Conservation (phyloP, 2,888 invertebrate genomes). For the Ennomos erosarius region DNA sequence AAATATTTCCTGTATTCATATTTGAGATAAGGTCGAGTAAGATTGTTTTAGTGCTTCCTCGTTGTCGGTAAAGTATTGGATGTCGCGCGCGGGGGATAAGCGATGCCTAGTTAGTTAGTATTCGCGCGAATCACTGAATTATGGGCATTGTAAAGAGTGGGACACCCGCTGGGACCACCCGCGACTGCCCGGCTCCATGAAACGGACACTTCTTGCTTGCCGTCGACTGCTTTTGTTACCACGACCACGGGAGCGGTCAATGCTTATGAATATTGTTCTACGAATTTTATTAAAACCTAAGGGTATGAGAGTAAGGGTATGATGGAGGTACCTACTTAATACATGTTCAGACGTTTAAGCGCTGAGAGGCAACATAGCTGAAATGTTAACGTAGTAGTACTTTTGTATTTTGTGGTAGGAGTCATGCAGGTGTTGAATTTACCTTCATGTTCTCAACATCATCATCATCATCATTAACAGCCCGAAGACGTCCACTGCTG, state of each 20-base stretch:
- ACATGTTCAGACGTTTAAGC: too few relatives aligned
- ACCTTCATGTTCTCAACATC: too few relatives aligned
- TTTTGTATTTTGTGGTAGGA: too few relatives aligned
- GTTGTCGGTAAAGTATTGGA: conserved; percentile 62
- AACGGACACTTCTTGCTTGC: conserved; percentile 46
- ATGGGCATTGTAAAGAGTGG: conserved; percentile 72
- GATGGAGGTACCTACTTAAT: too few relatives aligned
- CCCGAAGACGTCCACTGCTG: too few relatives aligned
- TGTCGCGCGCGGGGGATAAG: conserved; percentile 70
- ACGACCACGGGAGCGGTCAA: conserved; percentile 33
- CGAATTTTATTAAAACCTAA: conserved; percentile 7
- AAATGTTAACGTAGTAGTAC: too few relatives aligned
- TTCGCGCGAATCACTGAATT: conserved; percentile 80
- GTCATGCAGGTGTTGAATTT: too few relatives aligned
- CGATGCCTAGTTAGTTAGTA: conserved; percentile 70
- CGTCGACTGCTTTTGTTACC: conserved; percentile 39
- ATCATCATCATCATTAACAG: too few relatives aligned
- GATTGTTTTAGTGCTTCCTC: conserved; percentile 73
- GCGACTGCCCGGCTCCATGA: conserved; percentile 54
- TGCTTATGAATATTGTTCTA: conserved; percentile 17
- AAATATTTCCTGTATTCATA: conserved; percentile 45
- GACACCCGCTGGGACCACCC: conserved; percentile 82
- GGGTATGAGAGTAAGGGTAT: too few relatives aligned
- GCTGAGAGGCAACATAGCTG: too few relatives aligned
- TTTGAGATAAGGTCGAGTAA: conserved; percentile 53